These are phyloP conservation scores for Corythornis madagascariensis DNA, from an alignment of 2,113 vertebrate species.

Conservation along the genomic window DNA sequence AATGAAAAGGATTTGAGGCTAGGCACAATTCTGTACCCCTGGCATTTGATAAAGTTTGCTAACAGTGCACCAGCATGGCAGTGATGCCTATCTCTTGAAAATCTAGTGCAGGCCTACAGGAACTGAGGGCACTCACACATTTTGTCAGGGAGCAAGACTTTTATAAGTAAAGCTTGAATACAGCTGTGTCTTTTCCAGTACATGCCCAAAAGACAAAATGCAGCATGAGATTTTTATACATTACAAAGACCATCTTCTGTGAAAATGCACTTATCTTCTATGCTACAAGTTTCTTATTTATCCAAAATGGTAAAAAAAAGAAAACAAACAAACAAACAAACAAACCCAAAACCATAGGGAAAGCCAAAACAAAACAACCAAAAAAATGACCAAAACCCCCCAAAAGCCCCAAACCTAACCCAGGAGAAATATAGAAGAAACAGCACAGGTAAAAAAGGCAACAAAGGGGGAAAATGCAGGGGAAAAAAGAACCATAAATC, in stretches of 20 bases:
- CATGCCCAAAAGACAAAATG: conserved; percentile 76
- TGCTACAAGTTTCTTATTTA: conserved; percentile 76
- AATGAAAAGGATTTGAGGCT: conserved; percentile 17
- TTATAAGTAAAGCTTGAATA: conserved; percentile 80
- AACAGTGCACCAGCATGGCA: not conserved
- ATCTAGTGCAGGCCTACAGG: conserved; percentile 17
- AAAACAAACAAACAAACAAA: not conserved
- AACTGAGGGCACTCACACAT: not conserved
- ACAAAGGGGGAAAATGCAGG: conserved; percentile 75
- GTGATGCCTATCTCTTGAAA: conserved; percentile 46
- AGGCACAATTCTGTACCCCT: not conserved
- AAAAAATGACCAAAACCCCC: no score
- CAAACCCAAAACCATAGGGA: no score
- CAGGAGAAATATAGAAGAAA: conserved; percentile 37
- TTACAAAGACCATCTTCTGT: conserved; percentile 78
- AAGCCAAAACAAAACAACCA: not conserved
- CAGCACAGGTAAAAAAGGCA: conserved; percentile 55
- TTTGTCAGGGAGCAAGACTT: conserved; percentile 67
- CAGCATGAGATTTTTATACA: conserved; percentile 78
- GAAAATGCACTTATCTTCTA: conserved; percentile 76
- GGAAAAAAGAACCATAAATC: conserved; percentile 75
- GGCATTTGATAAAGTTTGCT: conserved; percentile 20
- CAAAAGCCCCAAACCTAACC: no score
- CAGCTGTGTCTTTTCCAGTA: conserved; percentile 81
- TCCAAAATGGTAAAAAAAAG: conserved; percentile 68